Base-by-base conservation (phyloP, 2,797 vertebrate species). In the Scleropages formosus region DNA sequence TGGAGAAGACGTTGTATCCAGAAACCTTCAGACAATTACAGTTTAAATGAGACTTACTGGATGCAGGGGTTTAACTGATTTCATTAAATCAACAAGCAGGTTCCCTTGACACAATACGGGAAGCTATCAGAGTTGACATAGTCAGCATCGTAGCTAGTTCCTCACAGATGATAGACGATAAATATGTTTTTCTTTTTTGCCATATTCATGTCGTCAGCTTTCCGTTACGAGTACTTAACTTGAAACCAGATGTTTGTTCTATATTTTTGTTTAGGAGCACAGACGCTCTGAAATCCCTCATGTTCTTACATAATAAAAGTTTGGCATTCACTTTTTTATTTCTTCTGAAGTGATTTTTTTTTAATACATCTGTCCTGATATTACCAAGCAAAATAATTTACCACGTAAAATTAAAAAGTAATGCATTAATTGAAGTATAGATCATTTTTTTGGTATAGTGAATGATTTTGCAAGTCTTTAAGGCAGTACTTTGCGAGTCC, bases 261-360 rank as follows among this genome's bases (percentile, higher is more conserved):
- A 3, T 20, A 47, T 47, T 67, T 67, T 67, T n/a, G 9, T 26
- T 9, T 24, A 51, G 70, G 13, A 9, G 61, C 53, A 39, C 2
- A 22, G 70, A 39, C 59, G 72, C 18, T 70, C 26, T 44, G 22
- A 73, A 62, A 73, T 62, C 62, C 58, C n/a, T n/a, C 46, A 56
- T 15, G 47, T 61, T 62, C 11, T 62, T n/a, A 22, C 12, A 10
- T 46, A 73, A 44, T 73, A 24, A n/a, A 20, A 27, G 4, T 27
- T 31, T 72, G 70, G 72, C 16, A 24, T 58, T 72, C 65, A 46
- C n/a, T n/a, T n/a, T n/a, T n/a, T n/a, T n/a, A n/a, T n/a, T n/a
- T n/a, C n/a, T n/a, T n/a, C n/a, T n/a, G 11, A n/a, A 46, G 10
- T 20, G 39, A 39, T 16, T 20, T 47, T 16, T 20, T 47, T 47